Conservation (phyloP, 1,140 invertebrate species). For the Pomacea maculata region DNA sequence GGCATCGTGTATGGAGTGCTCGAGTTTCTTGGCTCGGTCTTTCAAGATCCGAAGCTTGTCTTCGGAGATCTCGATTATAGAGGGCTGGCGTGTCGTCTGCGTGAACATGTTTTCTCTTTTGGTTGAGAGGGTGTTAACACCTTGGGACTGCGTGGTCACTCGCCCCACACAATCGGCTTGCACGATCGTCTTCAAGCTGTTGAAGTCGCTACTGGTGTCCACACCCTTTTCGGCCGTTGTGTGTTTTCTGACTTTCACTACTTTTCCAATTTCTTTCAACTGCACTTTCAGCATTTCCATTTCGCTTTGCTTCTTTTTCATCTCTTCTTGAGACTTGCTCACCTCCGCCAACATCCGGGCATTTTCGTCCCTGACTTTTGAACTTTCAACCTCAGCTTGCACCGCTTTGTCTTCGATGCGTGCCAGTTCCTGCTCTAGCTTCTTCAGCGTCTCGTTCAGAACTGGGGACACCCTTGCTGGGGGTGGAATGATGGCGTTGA, state of each 20-base stretch:
- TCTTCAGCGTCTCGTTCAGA: conserved; percentile 25
- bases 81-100: conserved; percentile 19
- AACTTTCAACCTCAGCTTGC: conserved; percentile 19
- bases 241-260: conserved; percentile 12
- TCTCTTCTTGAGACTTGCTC: conserved; percentile 6
- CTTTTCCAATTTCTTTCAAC: conserved; percentile 15
- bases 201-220: not conserved
- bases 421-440: conserved; percentile 29
- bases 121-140: not conserved
- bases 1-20: conserved; percentile 53
- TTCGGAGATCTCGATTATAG: conserved; percentile 45
- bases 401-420: conserved; percentile 10
- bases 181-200: not conserved
- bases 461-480: conserved; percentile 11
- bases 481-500: conserved; percentile 17
- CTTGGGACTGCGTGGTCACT: not conserved
- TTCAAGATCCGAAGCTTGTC: conserved; percentile 50
- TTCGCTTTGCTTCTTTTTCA: conserved; percentile 15
- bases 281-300: conserved; percentile 15
- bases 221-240: conserved; percentile 6
- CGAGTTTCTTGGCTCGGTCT: conserved; percentile 52
- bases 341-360: conserved; percentile 9
- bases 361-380: conserved; percentile 13
- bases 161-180: no score
- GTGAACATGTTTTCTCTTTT: not conserved